Conservation (phyloP, 2,888 invertebrate species). For the Polyommatus iphigenia region DNA sequence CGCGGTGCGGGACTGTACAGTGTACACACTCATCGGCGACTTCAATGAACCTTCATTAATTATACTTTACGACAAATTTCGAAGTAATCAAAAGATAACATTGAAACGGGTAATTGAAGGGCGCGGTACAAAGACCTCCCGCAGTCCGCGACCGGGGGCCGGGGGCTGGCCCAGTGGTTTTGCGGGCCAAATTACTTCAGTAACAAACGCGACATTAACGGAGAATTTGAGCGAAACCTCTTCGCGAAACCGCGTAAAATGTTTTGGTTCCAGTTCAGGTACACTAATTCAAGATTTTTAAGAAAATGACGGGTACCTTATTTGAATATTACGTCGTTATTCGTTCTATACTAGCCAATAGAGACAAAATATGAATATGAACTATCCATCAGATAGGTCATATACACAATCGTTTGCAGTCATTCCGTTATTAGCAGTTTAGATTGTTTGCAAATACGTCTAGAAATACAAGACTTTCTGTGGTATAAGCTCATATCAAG, state of each 20-base stretch:
- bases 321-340: no score
- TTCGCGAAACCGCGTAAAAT: neutral
- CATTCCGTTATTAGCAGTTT: no score
- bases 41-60: neutral
- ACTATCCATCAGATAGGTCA: no score
- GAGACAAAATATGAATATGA: no score
- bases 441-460: no score
- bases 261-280: no score
- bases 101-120: conserved; percentile 18
- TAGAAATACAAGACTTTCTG: no score
- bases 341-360: no score
- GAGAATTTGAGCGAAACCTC: neutral
- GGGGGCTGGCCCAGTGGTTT: neutral
- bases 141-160: neutral
- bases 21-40: neutral
- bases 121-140: neutral
- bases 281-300: no score
- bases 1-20: neutral
- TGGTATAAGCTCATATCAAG: no score
- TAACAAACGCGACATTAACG: neutral
- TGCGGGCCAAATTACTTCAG: neutral
- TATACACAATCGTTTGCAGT: no score
- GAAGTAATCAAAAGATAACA: conserved; percentile 12
- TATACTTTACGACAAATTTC: conserved; percentile 11
- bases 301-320: no score